Evolutionary conservation across 1,140 invertebrate genomes (phyloP).

Genomic region (Drosophila ficusphila): DNA sequence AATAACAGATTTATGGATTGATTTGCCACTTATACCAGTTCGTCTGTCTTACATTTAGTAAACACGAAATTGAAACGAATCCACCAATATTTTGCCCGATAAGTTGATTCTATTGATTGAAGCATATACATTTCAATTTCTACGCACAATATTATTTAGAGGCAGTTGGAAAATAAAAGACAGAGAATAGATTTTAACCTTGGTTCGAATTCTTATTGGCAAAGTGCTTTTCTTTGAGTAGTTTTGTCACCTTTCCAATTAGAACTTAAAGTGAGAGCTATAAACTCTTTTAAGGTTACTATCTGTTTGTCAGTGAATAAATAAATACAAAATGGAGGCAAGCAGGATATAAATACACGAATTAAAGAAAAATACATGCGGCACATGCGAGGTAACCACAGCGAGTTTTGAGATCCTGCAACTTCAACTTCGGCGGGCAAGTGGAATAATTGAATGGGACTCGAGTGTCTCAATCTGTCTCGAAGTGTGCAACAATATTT

Average conservation of each 20-base stretch:
- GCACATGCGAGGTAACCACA: not conserved
- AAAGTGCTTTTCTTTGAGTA: too few relatives aligned
- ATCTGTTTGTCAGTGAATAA: conserved; percentile 4
- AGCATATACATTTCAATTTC: too few relatives aligned
- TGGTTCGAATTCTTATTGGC: too few relatives aligned
- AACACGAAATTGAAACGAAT: not conserved
- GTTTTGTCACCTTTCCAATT: too few relatives aligned
- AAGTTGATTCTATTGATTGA: not conserved
- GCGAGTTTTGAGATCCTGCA: not conserved
- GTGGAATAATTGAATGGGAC: conserved; percentile 36
- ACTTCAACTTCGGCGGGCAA: not conserved
- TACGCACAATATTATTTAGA: too few relatives aligned
- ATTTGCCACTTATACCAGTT: not conserved
- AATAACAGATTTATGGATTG: not conserved
- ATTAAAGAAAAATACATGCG: not conserved
- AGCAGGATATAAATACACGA: conserved; percentile 6
- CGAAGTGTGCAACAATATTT: conserved; percentile 46
- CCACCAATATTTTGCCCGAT: not conserved
- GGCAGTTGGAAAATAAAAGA: too few relatives aligned
- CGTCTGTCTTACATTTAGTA: not conserved
- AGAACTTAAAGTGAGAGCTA: conserved; percentile 8
- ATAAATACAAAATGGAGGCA: conserved; percentile 11
- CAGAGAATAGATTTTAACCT: too few relatives aligned
- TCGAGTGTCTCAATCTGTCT: conserved; percentile 25
- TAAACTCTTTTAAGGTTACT: not conserved